Base-by-base conservation (phyloP, 2,113 vertebrate genomes). In the Muntiacus reevesi region DNA sequence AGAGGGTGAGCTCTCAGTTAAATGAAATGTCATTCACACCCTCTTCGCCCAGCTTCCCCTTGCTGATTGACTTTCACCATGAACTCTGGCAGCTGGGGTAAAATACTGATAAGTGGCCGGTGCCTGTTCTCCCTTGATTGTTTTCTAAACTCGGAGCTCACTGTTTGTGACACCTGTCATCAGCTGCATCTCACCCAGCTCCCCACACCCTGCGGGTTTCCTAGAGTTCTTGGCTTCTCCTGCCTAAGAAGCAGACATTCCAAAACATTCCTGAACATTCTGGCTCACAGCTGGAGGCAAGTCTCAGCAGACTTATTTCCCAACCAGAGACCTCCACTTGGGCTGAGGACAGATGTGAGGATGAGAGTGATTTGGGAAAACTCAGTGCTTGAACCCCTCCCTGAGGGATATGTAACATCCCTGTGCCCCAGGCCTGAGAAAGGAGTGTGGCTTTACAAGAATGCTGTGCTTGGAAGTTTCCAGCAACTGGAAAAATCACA, bases 111-210 rank as follows among this genome's bases (percentile, higher is more conserved):
- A 54, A 67, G 59, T 54, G 60, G 67, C 84, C 45, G 10, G 16
- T 43, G 50, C 21, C 93, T 67, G 3, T 60, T 79, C 50, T 52
- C 62, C 54, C 40, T 50, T 55, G 82, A 47, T 94, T 87, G 55
- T 96, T 89, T 55, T 57, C 90, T 96, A 60, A 87, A 95, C 81
- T 91, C 45, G 6, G 13, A 62, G 33, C 43, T 89, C 64, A 78
- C 74, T 36, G n/a, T 91, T 57, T 28, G 43, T 94, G 79, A 87
- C 52, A 94, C 85, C 83, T 98, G 81, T 91, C 96, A 87, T 86
- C 47, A 59, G 28, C 21, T 81, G 40, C 36, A 17, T 83, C 50
- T 90, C n/a, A 79, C 55, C 23, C 50, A 89, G 62, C 30, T 79
- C 79, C 43, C 60, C 28, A 33, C 5, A 6, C 74, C 52, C 82